Base-by-base conservation (phyloP, 1,140 invertebrate genomes). In the Heliconius himera region DNA sequence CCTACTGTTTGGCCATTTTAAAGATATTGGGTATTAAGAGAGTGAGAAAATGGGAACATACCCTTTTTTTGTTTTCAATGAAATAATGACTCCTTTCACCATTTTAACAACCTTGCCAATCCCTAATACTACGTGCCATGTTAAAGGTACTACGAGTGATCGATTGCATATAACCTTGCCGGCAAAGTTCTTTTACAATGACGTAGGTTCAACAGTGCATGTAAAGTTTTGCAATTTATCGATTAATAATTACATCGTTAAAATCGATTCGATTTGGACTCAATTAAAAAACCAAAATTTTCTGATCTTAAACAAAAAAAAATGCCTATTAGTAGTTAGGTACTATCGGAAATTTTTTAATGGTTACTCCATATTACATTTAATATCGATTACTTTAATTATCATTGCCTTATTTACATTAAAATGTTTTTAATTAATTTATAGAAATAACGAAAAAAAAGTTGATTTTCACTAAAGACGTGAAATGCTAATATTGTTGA, bases 161-260 rank as follows among this genome's bases (percentile, higher is more conserved):
- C 79, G 79, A 80, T 80, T 80, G 79, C 71, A 80, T 73, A 66
- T 80, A 76, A 80, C 79, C 79, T 80, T 80, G 79, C 60, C 70
- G 74, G 22, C 72, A 70, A 73, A 80, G 79, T 80, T 80, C 54
- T 76, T 76, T 80, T 80, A 51, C 74, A 75, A 80, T 80, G 74
- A 80, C 74, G 74, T 70, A 54, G 66, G 70, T 80, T 80, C 76
- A 74, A 77, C 79, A 71, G 73, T 80, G 79, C 74, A 72, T 76
- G 73, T 72, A 71, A 29, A 56, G 26, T 79, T 54, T 75, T 79
- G 74, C 74, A 80, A 80, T 76, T 66, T 73, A 41, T 70, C 74
- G 74, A 26, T 70, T 26, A 66, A 26, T 70, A 13, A 66, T 66
- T 66, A 66, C 26, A 66, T 66, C n/a, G 22, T 29, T 66, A 29